Evolutionary conservation across 2,888 invertebrate genomes (phyloP).

Genomic region (Cerceris ruficornis): DNA sequence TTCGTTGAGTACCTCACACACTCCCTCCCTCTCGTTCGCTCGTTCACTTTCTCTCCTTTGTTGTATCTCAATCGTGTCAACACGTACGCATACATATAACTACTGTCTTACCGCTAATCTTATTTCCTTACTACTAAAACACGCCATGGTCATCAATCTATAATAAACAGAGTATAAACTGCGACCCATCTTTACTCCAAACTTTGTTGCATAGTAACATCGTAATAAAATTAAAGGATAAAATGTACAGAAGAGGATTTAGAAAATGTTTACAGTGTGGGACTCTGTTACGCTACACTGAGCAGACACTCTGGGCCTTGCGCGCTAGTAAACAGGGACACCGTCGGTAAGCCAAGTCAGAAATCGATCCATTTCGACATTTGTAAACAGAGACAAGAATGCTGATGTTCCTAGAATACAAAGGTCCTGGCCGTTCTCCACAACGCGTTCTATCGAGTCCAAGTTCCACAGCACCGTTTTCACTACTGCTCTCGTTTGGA

Average conservation of each 20-base stretch:
- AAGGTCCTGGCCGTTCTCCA: conserved; percentile 18
- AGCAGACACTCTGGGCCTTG: conserved; percentile 70
- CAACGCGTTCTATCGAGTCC: conserved; percentile 40
- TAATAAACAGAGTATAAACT: conserved; percentile 68
- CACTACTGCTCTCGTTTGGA: conserved; percentile 50
- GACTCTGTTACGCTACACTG: conserved; percentile 77
- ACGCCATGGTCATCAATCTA: conserved; percentile 65
- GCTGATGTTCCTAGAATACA: neutral
- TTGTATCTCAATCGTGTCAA: conserved; percentile 51
- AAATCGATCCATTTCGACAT: conserved; percentile 34
- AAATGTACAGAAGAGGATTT: conserved; percentile 81
- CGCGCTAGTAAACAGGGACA: conserved; percentile 58
- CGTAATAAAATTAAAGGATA: conserved; percentile 77
- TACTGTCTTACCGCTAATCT: conserved; percentile 60
- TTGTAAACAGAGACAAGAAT: conserved; percentile 20
- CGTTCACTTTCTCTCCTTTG: conserved; percentile 34
- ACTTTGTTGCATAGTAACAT: conserved; percentile 65
- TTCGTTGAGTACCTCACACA: conserved; percentile 41
- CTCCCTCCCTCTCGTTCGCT: conserved; percentile 39
- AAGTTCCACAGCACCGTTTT: conserved; percentile 58
- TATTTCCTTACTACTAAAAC: conserved; percentile 62
- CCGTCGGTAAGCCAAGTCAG: conserved; percentile 19
- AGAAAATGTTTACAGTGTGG: conserved; percentile 74
- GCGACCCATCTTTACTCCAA: conserved; percentile 62
- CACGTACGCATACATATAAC: conserved; percentile 54